These are phyloP conservation scores for Hecatera dysodea DNA, from an alignment of 2,888 invertebrate species.

Conservation along the genomic window DNA sequence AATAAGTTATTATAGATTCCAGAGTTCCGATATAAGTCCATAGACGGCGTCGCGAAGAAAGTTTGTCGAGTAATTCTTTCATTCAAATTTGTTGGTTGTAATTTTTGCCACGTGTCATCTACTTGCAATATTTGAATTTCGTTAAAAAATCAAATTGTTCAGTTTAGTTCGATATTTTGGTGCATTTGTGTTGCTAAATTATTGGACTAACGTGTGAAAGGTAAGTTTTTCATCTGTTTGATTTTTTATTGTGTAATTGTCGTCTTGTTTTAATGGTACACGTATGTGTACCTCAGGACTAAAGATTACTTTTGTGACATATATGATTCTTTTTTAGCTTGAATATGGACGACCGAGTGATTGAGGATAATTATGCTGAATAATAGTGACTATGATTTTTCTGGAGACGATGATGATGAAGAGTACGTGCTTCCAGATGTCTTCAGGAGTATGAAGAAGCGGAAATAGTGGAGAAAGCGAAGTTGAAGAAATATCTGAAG, in stretches of 20 bases:
- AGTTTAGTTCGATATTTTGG: slow-evolving; percentile 12
- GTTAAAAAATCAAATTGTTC: slow-evolving; percentile 14
- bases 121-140: slow-evolving; percentile 5
- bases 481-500: slow-evolving; percentile 37
- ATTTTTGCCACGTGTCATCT: neutral
- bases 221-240: slow-evolving; percentile 19
- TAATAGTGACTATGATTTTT: neutral
- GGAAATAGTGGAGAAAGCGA: slow-evolving; percentile 23
- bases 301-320: slow-evolving; percentile 17
- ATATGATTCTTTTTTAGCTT: slow-evolving; percentile 28
- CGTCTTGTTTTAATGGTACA: slow-evolving; percentile 28
- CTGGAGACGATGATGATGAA: slow-evolving; percentile 30
- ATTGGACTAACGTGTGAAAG: slow-evolving; percentile 25
- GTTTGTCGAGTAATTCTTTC: too few species aligned
- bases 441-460: slow-evolving; percentile 21
- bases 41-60: too few species aligned
- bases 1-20: neutral
- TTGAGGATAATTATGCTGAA: slow-evolving; percentile 2
- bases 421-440: slow-evolving; percentile 50
- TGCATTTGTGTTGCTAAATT: slow-evolving; percentile 2
- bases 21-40: too few species aligned
- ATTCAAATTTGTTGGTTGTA: too few species aligned
- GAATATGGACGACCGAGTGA: slow-evolving; percentile 20
- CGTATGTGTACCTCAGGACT: slow-evolving; percentile 27
- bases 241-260: slow-evolving; percentile 18